Evolutionary conservation across 2,888 invertebrate genomes (phyloP).

Genomic region (Lathronympha strigana): DNA sequence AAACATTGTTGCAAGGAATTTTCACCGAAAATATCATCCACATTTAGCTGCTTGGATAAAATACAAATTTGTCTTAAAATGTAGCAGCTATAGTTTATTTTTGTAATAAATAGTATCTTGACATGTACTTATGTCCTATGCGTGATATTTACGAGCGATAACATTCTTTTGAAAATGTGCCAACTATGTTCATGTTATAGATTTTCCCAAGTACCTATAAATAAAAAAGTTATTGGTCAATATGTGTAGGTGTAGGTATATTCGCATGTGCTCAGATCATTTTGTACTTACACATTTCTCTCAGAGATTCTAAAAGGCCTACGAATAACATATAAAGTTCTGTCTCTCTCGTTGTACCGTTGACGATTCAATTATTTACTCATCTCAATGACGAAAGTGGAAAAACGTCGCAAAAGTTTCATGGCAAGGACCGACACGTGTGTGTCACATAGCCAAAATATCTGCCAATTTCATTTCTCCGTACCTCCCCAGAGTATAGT

Average conservation of each 20-base stretch:
- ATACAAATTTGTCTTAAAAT: conserved; percentile 35
- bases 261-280: not conserved
- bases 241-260: no score
- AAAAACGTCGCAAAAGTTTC: conserved; percentile 77
- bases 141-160: conserved; percentile 13
- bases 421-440: conserved; percentile 74
- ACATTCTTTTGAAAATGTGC: conserved; percentile 26
- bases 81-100: conserved; percentile 30
- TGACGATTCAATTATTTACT: conserved; percentile 66
- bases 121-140: conserved; percentile 29
- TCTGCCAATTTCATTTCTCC: conserved; percentile 82
- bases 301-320: not conserved
- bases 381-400: conserved; percentile 69
- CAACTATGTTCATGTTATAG: conserved; percentile 17
- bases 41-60: conserved; percentile 26
- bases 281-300: not conserved
- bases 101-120: conserved; percentile 24
- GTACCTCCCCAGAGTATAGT: conserved; percentile 78
- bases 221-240: no score
- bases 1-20: conserved; percentile 61
- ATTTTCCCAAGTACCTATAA: not conserved
- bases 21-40: conserved; percentile 35
- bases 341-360: conserved; percentile 53
- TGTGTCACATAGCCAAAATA: conserved; percentile 79
- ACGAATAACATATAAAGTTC: conserved; percentile 13